phyloP scores from a whole-genome alignment of 2,888 invertebrate genomes.

The Heliconius sara region DNA sequence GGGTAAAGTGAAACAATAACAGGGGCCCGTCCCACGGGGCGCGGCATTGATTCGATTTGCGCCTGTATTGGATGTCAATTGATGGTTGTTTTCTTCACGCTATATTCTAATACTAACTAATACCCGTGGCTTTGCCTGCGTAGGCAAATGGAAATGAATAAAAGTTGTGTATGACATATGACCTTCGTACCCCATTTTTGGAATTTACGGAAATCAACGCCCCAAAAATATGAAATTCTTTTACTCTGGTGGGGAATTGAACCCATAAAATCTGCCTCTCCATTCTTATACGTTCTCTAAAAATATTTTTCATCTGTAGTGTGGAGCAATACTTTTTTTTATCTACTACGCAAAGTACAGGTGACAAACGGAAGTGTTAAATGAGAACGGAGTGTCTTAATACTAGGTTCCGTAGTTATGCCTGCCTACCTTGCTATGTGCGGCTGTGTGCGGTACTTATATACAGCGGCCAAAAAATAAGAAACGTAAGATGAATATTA shows the following conservation, averaged over 20 bases:
- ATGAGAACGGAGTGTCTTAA: not conserved
- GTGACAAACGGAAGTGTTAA: not conserved
- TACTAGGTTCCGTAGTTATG: too few species aligned
- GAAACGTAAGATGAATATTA: too few species aligned
- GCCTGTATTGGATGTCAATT: conserved; percentile 64
- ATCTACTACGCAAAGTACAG: not conserved
- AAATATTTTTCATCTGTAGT: too few species aligned
- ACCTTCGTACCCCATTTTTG: not conserved
- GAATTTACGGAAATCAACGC: too few species aligned
- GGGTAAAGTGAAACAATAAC: conserved; percentile 81
- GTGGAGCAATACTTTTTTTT: too few species aligned
- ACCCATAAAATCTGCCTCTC: too few species aligned
- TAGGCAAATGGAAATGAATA: not conserved
- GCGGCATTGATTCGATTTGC: conserved; percentile 75
- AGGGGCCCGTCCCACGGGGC: conserved; percentile 65
- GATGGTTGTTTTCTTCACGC: conserved; percentile 51
- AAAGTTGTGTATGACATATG: not conserved
- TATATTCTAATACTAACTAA: conserved; percentile 11
- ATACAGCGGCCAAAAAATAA: not conserved
- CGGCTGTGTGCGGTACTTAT: not conserved
- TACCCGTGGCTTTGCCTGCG: not conserved
- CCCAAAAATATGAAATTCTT: too few species aligned
- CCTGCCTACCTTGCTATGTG: too few species aligned
- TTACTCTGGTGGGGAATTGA: too few species aligned
- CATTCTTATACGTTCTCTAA: too few species aligned